Conservation (phyloP, 2,113 vertebrate species). For the Actenoides hombroni region DNA sequence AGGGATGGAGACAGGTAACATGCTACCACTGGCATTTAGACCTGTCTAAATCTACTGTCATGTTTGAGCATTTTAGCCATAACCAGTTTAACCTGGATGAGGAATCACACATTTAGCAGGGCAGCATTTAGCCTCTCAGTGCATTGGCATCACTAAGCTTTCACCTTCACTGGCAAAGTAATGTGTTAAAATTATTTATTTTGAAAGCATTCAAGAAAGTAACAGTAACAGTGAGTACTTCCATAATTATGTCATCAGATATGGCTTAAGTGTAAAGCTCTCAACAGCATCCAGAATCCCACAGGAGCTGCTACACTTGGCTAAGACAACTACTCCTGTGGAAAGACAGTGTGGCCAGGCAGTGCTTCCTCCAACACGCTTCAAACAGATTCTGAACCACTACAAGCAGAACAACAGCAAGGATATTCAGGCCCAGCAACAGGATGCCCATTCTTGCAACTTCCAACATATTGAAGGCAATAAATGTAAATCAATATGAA, state of each 20-base stretch:
- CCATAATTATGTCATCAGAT: not conserved
- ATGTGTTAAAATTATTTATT: not conserved
- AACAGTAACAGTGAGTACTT: not conserved
- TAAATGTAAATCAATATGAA: not conserved
- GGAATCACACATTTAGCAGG: not conserved
- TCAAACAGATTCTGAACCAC: not conserved
- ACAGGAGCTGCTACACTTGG: not conserved
- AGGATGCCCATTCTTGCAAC: not conserved
- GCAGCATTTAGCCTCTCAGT: not conserved
- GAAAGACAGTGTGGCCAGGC: not conserved
- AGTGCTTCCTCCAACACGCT: not conserved
- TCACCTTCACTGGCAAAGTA: not conserved
- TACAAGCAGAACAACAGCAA: not conserved
- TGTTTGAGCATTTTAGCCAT: not conserved
- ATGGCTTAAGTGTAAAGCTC: not conserved
- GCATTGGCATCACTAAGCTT: not conserved
- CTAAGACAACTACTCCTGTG: not conserved
- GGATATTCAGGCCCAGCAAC: not conserved
- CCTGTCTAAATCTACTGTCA: not conserved
- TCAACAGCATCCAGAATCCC: not conserved
- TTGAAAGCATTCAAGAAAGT: not conserved
- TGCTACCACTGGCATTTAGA: not conserved
- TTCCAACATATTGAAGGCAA: not conserved
- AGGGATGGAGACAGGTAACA: not conserved
- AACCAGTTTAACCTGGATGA: not conserved